Percentiles rank a stretch among this genome's conserved stretches.
phyloP scores from a whole-genome alignment of 64 coral and sea anemone species.

The Porites australiensis region DNA sequence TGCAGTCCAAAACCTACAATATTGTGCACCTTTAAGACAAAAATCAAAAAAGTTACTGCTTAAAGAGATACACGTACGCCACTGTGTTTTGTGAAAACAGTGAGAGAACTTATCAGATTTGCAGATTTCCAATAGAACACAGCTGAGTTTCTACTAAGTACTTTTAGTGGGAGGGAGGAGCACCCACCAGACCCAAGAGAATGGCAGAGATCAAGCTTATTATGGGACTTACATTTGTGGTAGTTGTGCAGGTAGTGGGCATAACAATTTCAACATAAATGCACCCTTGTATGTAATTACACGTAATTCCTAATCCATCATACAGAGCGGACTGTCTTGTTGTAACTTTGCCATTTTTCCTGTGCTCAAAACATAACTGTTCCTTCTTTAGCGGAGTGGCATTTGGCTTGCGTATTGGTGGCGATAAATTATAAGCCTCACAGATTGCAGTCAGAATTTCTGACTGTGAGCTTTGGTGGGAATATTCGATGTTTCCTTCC shows the following conservation, averaged over 20 bases:
- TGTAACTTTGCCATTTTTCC: constrained; percentile 8
- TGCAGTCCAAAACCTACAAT: constrained; percentile 11
- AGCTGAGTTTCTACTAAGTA: constrained; percentile 27
- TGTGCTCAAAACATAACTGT: constrained; percentile 1
- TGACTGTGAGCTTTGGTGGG: too few species aligned
- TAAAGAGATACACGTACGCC: background rate
- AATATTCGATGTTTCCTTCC: too few species aligned
- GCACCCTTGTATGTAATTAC: background rate
- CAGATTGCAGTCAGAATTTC: too few species aligned
- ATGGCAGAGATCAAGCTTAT: background rate
- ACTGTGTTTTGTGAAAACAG: background rate
- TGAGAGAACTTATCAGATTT: constrained; percentile 11
- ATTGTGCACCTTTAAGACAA: background rate
- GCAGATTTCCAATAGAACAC: constrained; percentile 9
- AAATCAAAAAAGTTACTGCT: background rate
- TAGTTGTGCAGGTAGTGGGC: background rate
- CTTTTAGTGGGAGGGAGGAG: background rate
- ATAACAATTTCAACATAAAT: constrained; percentile 1
- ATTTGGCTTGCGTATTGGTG: too few species aligned
- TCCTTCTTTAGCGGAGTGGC: background rate
- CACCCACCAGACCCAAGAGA: background rate
- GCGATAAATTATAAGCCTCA: too few species aligned
- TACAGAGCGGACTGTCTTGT: background rate
- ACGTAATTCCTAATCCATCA: background rate
- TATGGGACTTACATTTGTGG: background rate